A percentile compares a stretch with the other conserved stretches of the same genome.
Conservation (phyloP, 2,113 vertebrate genomes). For the Ammodytes dubius region DNA sequence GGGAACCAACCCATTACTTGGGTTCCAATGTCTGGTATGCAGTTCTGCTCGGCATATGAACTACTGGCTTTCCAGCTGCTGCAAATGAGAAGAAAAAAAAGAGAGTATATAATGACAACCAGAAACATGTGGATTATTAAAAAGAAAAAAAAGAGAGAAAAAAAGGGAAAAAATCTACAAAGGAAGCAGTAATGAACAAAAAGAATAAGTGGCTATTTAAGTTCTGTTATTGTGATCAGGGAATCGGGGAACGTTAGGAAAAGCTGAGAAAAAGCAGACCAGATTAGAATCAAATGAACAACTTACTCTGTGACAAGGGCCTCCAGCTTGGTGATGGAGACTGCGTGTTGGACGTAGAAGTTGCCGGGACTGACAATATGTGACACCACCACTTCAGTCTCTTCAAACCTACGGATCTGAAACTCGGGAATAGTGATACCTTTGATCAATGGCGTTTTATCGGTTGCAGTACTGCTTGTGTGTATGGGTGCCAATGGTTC, state of each 20-base stretch:
- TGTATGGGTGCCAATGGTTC: not conserved
- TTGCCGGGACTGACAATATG: conserved; percentile 73
- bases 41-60: conserved; percentile 76
- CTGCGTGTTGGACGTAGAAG: conserved; percentile 81
- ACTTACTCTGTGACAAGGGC: conserved; percentile 74
- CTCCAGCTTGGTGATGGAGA: conserved; percentile 59
- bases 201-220: conserved; percentile 45
- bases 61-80: conserved; percentile 63
- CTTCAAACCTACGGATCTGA: conserved; percentile 76
- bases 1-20: conserved; percentile 78
- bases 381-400: conserved; percentile 80
- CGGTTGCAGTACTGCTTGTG: too few relatives aligned
- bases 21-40: conserved; percentile 81
- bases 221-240: conserved; percentile 49
- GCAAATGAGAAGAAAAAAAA: conserved; percentile 44
- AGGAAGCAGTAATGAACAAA: conserved; percentile 48
- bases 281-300: conserved; percentile 27
- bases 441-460: not conserved
- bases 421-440: conserved; percentile 73
- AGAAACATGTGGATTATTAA: conserved; percentile 60
- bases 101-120: conserved; percentile 36
- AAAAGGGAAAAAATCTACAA: conserved; percentile 21
- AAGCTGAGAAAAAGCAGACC: conserved; percentile 48
- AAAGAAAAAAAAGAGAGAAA: conserved; percentile 6
- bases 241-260: conserved; percentile 35